Base-by-base conservation (phyloP, 1,140 invertebrate genomes). In the Leptopilina boulardi region DNA sequence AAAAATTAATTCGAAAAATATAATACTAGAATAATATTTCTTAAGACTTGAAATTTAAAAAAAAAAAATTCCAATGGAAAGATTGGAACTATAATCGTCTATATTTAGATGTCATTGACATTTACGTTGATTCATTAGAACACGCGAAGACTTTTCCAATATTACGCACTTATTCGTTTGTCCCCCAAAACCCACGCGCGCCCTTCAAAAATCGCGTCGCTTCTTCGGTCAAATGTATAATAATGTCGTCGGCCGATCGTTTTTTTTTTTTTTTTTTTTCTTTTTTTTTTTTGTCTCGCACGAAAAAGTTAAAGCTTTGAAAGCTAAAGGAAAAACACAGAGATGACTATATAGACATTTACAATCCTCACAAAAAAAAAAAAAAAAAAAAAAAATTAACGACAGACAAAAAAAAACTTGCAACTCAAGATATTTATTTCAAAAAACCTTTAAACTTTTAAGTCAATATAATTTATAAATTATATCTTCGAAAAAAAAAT, bases 101-200 rank as follows among this genome's bases (percentile, higher is more conserved):
- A 83, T 81, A 81, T 83, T 79, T 83, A 83, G 80, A 76, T 51
- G 78, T 76, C 80, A 81, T 83, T 83, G 82, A 83, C 80, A 83
- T 81, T 82, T 83, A 77, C 75, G 70, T 66, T 66, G 59, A 66
- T 66, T 66, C 59, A 30, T 23, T 66, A 66, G 59, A 26, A 66
- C 26, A 66, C 26, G 59, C 21, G 56, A n/a, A 66, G 11, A 11
- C 23, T 26, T 66, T 73, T 77, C 51, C 73, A 75, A 72, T 41
- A 80, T 81, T 75, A 42, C 76, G 77, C 74, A 78, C 79, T 66
- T 80, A 81, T 81, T 80, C 76, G 77, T 80, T 80, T 80, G 77
- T 80, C 78, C 80, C 77, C 80, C 38, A 38, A 38, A 38, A 71
- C 80, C 82, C 75, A 83, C 81, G 81, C 79, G 71, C 26, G 78